phyloP scores from a whole-genome alignment of 2,113 vertebrate genomes.

The Stigmatopora nigra region DNA sequence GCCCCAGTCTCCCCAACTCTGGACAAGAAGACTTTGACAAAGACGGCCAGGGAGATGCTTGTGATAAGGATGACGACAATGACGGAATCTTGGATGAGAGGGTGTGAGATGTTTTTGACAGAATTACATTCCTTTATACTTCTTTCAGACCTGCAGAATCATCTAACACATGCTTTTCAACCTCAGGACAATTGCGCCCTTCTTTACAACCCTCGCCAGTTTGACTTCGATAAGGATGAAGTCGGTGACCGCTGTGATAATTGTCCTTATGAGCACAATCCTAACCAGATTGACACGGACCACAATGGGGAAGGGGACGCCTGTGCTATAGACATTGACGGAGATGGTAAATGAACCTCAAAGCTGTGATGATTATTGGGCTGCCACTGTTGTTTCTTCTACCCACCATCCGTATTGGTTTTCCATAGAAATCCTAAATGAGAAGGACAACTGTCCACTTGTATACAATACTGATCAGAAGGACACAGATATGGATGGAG shows the following conservation, averaged over 20 bases:
- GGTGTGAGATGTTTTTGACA: constrained; percentile 59
- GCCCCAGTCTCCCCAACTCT: constrained; percentile 92
- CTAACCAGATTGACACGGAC: constrained; percentile 91
- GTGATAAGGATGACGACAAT: constrained; percentile 94
- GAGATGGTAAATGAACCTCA: constrained; percentile 77
- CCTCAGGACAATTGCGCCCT: constrained; percentile 91
- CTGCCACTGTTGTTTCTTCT: neutral
- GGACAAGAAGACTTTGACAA: constrained; percentile 97
- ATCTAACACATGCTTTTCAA: constrained; percentile 3
- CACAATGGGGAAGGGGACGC: constrained; percentile 90
- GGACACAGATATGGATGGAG: constrained; percentile 89
- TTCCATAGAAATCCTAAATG: constrained; percentile 83
- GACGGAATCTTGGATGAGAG: constrained; percentile 87
- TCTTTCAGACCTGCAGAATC: neutral
- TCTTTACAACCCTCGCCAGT: constrained; percentile 91
- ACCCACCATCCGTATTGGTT: neutral
- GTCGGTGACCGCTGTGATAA: constrained; percentile 97
- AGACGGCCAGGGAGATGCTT: constrained; percentile 91
- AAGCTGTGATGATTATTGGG: neutral
- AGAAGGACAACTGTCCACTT: constrained; percentile 90
- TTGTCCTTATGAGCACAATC: constrained; percentile 93
- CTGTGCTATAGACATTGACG: constrained; percentile 92
- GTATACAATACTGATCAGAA: constrained; percentile 93
- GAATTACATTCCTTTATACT: neutral
- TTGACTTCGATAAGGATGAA: constrained; percentile 94